Base-by-base conservation (phyloP, 92 coral and sea anemone genomes). In the Phenganax marumi region DNA sequence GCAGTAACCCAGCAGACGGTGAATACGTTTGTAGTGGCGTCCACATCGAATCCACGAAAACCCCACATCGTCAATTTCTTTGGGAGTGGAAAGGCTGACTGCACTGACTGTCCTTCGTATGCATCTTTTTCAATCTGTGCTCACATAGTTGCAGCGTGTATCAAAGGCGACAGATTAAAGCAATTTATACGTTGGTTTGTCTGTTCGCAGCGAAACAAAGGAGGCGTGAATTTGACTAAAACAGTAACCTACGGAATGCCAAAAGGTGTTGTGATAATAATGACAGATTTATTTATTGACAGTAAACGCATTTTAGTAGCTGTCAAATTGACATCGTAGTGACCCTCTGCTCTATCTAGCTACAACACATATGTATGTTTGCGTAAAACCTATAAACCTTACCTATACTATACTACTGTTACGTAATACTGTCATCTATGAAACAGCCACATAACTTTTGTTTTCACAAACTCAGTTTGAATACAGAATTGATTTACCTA, bases 101-200 rank as follows among this genome's bases (percentile, higher is more conserved):
- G 81, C 26, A 39, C 43, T n/a, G 64, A 86, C 64, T 86, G 89
- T 57, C 82, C 76, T 18, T 79, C 75, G 21, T 81, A 24, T 46
- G 55, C 86, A 25, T 72, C 86, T 26, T 75, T 60, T 8, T 86
- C 69, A 19, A 51, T 81, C 19, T 81, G 89, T 33, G 86, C 89
- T 66, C 89, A 86, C 73, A 66, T 71, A 51, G 39, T 81, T 12
- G 86, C 75, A 7, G 89, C 82, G 72, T 86, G 86, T 39, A 53
- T 86, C 4, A 48, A 26, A 48, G 47, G 23, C 68, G 62, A 56
- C 21, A 55, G 39, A 12, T 73, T 79, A 17, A 23, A 53, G 50
- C 10, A 50, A 23, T 79, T 68, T 70, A 77, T 85, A 46, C 78
- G 79, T 53, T 85, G 88, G 81, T 73, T 80, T 81, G 85, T 56